These are phyloP conservation scores for Ladona fulva DNA, from an alignment of 1,140 invertebrate species.

Conservation along the genomic window DNA sequence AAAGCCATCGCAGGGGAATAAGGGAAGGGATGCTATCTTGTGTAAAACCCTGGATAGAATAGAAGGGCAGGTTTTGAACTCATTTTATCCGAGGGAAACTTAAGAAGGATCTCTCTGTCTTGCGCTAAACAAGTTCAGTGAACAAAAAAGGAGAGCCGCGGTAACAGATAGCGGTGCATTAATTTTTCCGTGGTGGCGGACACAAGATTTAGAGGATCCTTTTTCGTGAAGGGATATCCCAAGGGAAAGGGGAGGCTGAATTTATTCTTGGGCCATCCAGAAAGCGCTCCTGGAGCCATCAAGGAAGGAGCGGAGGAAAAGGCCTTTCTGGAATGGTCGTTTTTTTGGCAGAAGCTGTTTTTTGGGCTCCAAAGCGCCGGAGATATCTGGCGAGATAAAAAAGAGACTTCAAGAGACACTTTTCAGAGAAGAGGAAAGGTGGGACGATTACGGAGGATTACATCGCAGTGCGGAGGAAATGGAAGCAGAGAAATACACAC, in stretches of 20 bases:
- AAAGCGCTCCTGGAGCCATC: neutral
- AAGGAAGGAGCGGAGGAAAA: neutral
- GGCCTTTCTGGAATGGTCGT: neutral
- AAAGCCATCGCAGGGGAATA: too few relatives aligned
- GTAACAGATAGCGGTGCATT: neutral
- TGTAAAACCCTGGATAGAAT: too few relatives aligned
- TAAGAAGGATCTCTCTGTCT: neutral
- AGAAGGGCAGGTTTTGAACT: too few relatives aligned
- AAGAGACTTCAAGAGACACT: too few relatives aligned
- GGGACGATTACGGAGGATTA: too few relatives aligned
- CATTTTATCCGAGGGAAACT: neutral
- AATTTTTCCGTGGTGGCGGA: neutral
- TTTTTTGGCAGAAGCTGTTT: too few relatives aligned
- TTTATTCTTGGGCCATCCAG: neutral
- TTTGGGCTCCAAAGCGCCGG: too few relatives aligned
- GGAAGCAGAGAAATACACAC: too few relatives aligned
- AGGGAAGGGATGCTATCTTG: too few relatives aligned
- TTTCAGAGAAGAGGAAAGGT: too few relatives aligned
- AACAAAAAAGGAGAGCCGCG: neutral
- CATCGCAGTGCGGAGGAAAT: too few relatives aligned
- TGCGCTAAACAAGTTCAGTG: neutral
- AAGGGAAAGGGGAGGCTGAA: neutral
- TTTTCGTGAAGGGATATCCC: neutral
- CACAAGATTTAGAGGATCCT: neutral
- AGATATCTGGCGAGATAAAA: too few relatives aligned